Conservation (phyloP, 2,888 invertebrate genomes). For the Scaptomyza cyrtandrae region DNA sequence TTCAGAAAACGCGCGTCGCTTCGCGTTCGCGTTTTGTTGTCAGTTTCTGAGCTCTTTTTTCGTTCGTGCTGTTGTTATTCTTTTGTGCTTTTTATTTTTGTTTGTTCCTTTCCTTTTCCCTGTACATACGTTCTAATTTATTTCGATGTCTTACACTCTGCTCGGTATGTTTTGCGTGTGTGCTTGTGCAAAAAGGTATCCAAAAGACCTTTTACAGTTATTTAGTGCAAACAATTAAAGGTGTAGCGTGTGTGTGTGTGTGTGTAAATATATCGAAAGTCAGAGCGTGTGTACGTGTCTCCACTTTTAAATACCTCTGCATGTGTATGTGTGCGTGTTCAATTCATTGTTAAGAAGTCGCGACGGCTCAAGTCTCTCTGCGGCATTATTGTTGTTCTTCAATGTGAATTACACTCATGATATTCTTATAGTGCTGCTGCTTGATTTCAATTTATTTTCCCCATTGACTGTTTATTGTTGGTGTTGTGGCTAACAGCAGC, state of each 20-base stretch:
- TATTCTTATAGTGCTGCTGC: conserved; percentile 53
- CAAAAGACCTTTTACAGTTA: conserved; percentile 63
- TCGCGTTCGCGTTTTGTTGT: conserved; percentile 68
- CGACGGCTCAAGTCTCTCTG: conserved; percentile 39
- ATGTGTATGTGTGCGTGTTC: conserved; percentile 30
- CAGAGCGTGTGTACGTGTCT: conserved; percentile 59
- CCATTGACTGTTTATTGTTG: conserved; percentile 12
- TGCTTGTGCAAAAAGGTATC: conserved; percentile 39
- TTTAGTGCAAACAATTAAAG: conserved; percentile 69
- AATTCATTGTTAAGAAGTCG: conserved; percentile 62
- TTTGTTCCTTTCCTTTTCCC: conserved; percentile 1
- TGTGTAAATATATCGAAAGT: conserved; percentile 35
- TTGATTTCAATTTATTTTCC: conserved; percentile 41
- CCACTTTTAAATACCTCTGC: conserved; percentile 31
- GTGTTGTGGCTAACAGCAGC: conserved; percentile 24
- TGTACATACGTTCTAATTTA: conserved; percentile 22
- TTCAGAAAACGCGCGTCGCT: conserved; percentile 74
- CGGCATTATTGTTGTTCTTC: conserved; percentile 35
- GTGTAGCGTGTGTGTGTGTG: conserved; percentile 5
- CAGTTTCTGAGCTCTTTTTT: conserved; percentile 41
- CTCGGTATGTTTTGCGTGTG: conserved; percentile 29
- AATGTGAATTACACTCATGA: conserved; percentile 48
- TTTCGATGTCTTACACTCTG: conserved; percentile 31
- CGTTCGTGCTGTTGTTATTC: conserved; percentile 44
- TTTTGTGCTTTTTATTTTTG: conserved; percentile 31